Evolutionary conservation across 2,888 invertebrate genomes (phyloP), one percentile per base, ranked within the genome.

Genomic region (Apodemia zela): DNA sequence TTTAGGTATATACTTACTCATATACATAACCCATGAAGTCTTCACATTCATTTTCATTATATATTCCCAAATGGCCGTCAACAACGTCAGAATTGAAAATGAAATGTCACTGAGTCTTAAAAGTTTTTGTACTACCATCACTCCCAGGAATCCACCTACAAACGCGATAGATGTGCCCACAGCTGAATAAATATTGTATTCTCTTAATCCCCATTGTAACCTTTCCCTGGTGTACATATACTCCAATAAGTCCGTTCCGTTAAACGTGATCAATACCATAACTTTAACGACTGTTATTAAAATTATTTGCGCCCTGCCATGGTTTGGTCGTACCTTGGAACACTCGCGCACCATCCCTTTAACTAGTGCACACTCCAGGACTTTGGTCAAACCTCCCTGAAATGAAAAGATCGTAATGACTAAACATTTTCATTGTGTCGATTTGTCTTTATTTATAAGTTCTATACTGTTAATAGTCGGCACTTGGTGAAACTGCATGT

Each of bases 141-240:
- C 69, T 0, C 75, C 74, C 2, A 94, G 72, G 21, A 94, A 59
- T 71, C 91, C 90, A 2, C 93, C 85, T 3, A 93, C 89, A 15
- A 93, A 70, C 21, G 93, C 71, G 15, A 93, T 87, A 0, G 93
- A 63, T 45, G 92, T 87, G 61, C 77, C 81, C 0, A 84, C 75
- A 5, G 93, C 92, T 33, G 85, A 82, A 73, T 87, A 95, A 21
- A 85, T 77, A 1, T 94, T 94, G 69, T 89, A 94, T 21, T 93
- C 81, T 38, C 89, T 76, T 33, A 94, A 81, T 25, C 93, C 86
- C 95, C 95, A 95, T 33, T 91, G 84, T 66, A 95, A 92, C 72
- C 93, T 92, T 59, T 92, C 89, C 67, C 93, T 89, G 4, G 93
- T 76, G 71, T 94, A 95, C 64, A 94, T 75, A 73, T 93, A 95